Conservation (phyloP, 2,113 vertebrate species). For the Pristiophorus japonicus region DNA sequence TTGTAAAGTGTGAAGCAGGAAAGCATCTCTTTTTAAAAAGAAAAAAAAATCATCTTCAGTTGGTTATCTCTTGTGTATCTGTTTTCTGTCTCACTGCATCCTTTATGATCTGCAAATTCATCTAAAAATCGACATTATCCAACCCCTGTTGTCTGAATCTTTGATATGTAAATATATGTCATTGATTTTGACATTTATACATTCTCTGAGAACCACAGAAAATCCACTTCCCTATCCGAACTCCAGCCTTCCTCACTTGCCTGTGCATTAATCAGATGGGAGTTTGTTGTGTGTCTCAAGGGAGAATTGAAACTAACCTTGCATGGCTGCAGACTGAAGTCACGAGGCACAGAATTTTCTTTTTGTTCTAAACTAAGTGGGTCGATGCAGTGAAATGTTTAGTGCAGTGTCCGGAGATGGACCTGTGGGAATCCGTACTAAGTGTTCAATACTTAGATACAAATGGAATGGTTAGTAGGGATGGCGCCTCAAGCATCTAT, state of each 20-base stretch:
- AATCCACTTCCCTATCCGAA: not conserved
- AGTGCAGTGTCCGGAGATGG: not conserved
- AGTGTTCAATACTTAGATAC: not conserved
- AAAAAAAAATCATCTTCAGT: not conserved
- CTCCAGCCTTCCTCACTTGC: not conserved
- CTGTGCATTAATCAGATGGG: not conserved
- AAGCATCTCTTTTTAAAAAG: not conserved
- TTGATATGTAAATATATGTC: not conserved
- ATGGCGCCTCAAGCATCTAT: not conserved
- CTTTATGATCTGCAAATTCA: not conserved
- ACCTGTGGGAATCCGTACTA: not conserved
- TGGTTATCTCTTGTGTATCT: not conserved
- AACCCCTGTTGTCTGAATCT: not conserved
- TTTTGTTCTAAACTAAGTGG: not conserved
- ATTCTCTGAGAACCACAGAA: not conserved
- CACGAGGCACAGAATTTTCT: not conserved
- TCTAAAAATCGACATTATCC: not conserved
- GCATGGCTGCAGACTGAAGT: not conserved
- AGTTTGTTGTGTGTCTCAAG: not conserved
- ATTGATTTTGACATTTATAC: not conserved
- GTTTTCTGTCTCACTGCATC: not conserved
- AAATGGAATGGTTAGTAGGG: not conserved
- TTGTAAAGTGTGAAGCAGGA: not conserved
- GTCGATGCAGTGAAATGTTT: not conserved
- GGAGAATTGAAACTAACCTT: not conserved